phyloP scores from a whole-genome alignment of 2,797 vertebrate species.

The Dallia pectoralis region DNA sequence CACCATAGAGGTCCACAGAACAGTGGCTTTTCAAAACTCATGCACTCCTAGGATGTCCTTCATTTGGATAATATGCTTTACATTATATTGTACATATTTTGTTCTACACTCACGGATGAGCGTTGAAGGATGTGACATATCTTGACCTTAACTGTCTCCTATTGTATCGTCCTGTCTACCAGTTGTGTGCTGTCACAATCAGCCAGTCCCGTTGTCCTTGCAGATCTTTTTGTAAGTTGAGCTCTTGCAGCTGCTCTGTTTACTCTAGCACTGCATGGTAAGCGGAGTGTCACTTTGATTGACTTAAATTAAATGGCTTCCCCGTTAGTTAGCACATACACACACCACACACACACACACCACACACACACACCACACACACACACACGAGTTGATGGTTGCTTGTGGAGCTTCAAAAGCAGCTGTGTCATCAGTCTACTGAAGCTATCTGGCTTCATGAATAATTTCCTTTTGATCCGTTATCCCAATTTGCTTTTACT shows the following conservation, averaged over 20 bases:
- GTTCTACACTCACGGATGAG: slow-evolving; percentile 15
- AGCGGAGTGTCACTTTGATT: slow-evolving; percentile 62
- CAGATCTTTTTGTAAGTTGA: slow-evolving; percentile 34
- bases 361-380: neutral
- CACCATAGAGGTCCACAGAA: slow-evolving; percentile 36
- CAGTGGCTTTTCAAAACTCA: slow-evolving; percentile 12
- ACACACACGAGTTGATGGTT: slow-evolving; percentile 26
- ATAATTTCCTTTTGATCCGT: slow-evolving; percentile 39
- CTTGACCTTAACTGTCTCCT: slow-evolving; percentile 36
- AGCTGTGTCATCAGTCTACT: slow-evolving; percentile 56
- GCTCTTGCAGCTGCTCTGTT: slow-evolving; percentile 22
- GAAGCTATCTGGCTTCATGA: slow-evolving; percentile 51
- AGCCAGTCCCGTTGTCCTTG: slow-evolving; percentile 24
- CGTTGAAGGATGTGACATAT: slow-evolving; percentile 8
- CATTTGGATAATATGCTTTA: neutral
- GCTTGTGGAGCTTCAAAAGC: slow-evolving; percentile 41
- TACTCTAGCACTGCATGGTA: slow-evolving; percentile 42
- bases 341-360: neutral
- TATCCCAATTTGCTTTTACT: slow-evolving; percentile 51
- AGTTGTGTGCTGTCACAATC: slow-evolving; percentile 30
- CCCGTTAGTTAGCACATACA: neutral
- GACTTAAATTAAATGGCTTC: slow-evolving; percentile 64
- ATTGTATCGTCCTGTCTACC: slow-evolving; percentile 13
- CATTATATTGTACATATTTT: neutral
- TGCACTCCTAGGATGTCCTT: slow-evolving; percentile 4